A percentile compares a stretch with the other conserved stretches of the same genome.
Conservation (phyloP, 2,888 invertebrate genomes). For the Onchidella celtica region DNA sequence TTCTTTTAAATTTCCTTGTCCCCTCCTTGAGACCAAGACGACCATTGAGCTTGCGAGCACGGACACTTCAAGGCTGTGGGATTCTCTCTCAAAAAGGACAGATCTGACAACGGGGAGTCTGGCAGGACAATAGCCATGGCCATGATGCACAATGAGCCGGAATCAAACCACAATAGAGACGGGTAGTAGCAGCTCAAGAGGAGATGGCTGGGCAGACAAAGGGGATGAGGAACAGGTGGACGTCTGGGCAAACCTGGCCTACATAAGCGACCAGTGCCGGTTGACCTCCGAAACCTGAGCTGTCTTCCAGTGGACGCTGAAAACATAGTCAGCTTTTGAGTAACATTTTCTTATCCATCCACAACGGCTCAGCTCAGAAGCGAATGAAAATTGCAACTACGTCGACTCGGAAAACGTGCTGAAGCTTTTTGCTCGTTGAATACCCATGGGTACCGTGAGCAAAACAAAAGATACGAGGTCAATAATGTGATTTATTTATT, state of each 20-base stretch:
- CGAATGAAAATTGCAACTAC: too few species aligned
- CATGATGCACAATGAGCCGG: not conserved
- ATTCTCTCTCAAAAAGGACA: not conserved
- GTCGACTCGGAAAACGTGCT: too few species aligned
- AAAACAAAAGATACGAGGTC: too few species aligned
- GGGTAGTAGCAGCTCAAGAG: not conserved
- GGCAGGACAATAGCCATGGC: too few species aligned
- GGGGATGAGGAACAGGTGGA: slow-evolving; percentile 18
- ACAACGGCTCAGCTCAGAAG: too few species aligned
- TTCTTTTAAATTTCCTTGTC: not conserved
- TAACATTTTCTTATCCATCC: too few species aligned
- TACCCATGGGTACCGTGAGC: too few species aligned
- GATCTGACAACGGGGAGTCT: not conserved
- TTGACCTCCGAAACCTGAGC: slow-evolving; percentile 2
- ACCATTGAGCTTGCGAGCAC: too few species aligned
- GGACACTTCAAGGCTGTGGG: slow-evolving; percentile 23
- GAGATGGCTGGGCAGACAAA: not conserved
- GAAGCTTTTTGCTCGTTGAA: too few species aligned
- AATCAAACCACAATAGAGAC: not conserved
- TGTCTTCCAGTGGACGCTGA: too few species aligned
- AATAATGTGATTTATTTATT: too few species aligned
- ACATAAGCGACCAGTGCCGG: not conserved
- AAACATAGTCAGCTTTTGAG: too few species aligned
- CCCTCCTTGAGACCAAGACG: not conserved
- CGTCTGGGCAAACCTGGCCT: not conserved